These are phyloP conservation scores for Papilio protenor DNA, from an alignment of 2,888 invertebrate genomes.

Conservation along the genomic window DNA sequence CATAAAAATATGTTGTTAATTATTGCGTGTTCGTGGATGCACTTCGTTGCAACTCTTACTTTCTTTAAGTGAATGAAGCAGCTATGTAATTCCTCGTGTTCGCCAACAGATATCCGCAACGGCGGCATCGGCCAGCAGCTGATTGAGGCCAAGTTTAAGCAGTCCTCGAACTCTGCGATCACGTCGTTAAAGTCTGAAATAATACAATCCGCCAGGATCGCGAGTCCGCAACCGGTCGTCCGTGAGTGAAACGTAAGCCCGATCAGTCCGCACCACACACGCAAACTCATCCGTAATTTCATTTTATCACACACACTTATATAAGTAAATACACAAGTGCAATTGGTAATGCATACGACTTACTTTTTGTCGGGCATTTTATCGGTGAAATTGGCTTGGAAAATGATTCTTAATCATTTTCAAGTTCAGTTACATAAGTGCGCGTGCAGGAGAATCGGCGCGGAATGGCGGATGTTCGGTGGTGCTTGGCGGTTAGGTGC, in stretches of 20 bases:
- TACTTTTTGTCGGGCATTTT: constrained; percentile 82
- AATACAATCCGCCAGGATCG: constrained; percentile 47
- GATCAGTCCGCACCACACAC: constrained; percentile 64
- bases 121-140: constrained; percentile 52
- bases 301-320: constrained; percentile 64
- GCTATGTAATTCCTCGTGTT: constrained; percentile 64
- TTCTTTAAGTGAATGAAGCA: constrained; percentile 65
- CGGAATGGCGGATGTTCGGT: constrained; percentile 85
- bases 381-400: constrained; percentile 84
- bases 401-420: constrained; percentile 83
- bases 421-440: constrained; percentile 85
- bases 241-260: constrained; percentile 71
- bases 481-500: constrained; percentile 79
- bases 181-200: constrained; percentile 60
- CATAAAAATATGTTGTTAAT: not conserved
- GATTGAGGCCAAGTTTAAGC: constrained; percentile 51
- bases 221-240: constrained; percentile 61
- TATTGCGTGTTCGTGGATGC: constrained; percentile 49
- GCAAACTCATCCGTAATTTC: constrained; percentile 70
- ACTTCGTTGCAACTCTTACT: constrained; percentile 71
- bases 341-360: constrained; percentile 73
- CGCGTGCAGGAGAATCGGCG: constrained; percentile 83
- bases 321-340: constrained; percentile 57
- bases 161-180: constrained; percentile 63
- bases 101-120: constrained; percentile 55